Evolutionary conservation across 35 echinoderm and acorn worm species (phyloP).

Genomic region (Lytechinus variegatus): DNA sequence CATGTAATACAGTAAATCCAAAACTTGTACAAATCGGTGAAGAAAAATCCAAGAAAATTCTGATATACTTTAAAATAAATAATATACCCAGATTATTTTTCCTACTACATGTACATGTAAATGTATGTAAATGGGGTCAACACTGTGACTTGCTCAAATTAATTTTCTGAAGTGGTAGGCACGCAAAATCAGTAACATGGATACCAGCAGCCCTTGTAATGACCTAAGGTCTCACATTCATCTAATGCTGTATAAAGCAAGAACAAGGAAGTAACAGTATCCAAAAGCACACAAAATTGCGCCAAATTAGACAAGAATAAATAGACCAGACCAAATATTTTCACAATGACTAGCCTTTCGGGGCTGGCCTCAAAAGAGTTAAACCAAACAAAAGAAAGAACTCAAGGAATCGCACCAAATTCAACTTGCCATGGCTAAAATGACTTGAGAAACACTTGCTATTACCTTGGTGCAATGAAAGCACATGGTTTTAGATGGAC

Average conservation of each 20-base stretch:
- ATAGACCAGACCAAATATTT: slow-evolving; percentile 19
- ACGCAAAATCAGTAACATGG: background rate
- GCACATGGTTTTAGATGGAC: background rate
- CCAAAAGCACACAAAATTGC: background rate
- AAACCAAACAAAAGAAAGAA: background rate
- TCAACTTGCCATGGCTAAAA: background rate
- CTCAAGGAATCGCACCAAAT: background rate
- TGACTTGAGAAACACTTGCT: background rate
- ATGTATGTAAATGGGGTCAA: no score
- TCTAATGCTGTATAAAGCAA: background rate
- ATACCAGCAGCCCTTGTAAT: background rate
- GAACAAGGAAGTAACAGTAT: background rate
- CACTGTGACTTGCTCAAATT: background rate
- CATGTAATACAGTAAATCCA: no score
- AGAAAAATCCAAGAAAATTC: no score
- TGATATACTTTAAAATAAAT: no score
- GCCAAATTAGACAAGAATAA: slow-evolving; percentile 5
- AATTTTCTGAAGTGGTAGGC: background rate
- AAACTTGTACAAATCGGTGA: no score
- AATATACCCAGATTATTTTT: no score
- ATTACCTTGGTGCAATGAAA: background rate
- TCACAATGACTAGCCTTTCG: slow-evolving; percentile 35
- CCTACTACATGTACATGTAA: no score
- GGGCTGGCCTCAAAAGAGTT: background rate
- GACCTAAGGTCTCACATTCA: background rate